phyloP scores from a whole-genome alignment of 2,113 vertebrate genomes.

The Corythornis cristatus region DNA sequence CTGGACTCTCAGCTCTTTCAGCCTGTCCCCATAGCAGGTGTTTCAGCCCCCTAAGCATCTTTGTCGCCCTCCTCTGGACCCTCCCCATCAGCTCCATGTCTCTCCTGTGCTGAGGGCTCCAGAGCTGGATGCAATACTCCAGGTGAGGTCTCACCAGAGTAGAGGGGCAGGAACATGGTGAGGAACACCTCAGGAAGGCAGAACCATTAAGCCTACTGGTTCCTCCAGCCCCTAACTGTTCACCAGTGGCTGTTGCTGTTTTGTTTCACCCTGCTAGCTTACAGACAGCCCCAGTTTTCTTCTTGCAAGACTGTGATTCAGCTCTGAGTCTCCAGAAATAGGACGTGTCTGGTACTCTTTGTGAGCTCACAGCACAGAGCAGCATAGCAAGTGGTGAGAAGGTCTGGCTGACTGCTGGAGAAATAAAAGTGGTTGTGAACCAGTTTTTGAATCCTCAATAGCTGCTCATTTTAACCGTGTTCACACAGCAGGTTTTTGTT shows the following conservation, averaged over 20 bases:
- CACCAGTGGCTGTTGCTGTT: not conserved
- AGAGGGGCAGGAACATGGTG: too few species aligned
- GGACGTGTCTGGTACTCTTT: not conserved
- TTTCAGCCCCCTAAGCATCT: too few species aligned
- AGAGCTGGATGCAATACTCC: too few species aligned
- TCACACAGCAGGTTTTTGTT: not conserved
- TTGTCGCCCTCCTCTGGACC: too few species aligned
- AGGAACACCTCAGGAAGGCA: not conserved
- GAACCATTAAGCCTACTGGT: not conserved
- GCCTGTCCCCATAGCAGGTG: too few species aligned
- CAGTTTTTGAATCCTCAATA: not conserved
- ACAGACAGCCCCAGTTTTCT: not conserved
- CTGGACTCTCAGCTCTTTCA: too few species aligned
- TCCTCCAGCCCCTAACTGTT: not conserved
- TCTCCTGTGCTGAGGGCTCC: too few species aligned
- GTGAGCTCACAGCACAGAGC: not conserved
- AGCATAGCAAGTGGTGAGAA: not conserved
- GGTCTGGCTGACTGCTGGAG: not conserved
- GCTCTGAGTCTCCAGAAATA: slow-evolving; percentile 20
- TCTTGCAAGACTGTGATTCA: slow-evolving; percentile 30
- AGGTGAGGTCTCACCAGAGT: too few species aligned
- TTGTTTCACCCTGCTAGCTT: not conserved
- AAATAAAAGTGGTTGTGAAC: not conserved
- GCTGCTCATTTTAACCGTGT: not conserved
- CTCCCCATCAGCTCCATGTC: too few species aligned